Evolutionary conservation across 2,797 vertebrate genomes (phyloP), one percentile per base, ranked within the genome.

Genomic region (Agapornis canus): DNA sequence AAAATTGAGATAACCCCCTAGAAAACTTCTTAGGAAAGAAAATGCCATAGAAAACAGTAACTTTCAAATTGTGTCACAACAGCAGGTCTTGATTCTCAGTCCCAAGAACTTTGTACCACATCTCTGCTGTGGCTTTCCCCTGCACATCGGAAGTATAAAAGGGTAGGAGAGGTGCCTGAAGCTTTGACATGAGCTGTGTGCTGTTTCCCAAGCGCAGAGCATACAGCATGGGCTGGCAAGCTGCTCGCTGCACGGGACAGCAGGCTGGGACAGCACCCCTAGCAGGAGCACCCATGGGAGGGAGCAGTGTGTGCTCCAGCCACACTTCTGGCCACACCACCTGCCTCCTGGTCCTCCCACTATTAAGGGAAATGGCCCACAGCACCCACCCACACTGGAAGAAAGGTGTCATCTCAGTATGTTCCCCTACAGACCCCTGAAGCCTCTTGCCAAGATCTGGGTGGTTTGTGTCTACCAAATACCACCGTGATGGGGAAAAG

Each of bases 201-300:
- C 11, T 19, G 13, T 26, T 77, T 59, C n/a, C 64, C 35, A 37
- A 59, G 20, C 32, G n/a, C 76, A 19, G 16, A 49, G 35, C 11
- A 35, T 0, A 1, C 42, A 31, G 52, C n/a, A 22, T 1, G 0
- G 32, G 42, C 16, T 37, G 64, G 22, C 48, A 76, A 42, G 60
- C 32, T 65, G 22, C 35, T 40, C 2, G 1, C 6, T 0, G 6
- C 49, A 45, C 2, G 3, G 52, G 35, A 45, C 52, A 32, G 52
- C 1, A 0, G 0, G 17, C 61, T 71, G 48, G 40, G 47, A 43
- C 26, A 27, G 35, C 43, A 17, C 5, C 21, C 39, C 19, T 10
- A 22, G 45, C 1, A 0, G 19, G 2, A 45, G 27, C n/a, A 49
- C 35, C 23, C 25, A 2, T 0, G 0, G 25, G 15, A 51, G 14